Base-by-base conservation (phyloP, 2,888 invertebrate species). In the Stenoptilia bipunctidactyla region DNA sequence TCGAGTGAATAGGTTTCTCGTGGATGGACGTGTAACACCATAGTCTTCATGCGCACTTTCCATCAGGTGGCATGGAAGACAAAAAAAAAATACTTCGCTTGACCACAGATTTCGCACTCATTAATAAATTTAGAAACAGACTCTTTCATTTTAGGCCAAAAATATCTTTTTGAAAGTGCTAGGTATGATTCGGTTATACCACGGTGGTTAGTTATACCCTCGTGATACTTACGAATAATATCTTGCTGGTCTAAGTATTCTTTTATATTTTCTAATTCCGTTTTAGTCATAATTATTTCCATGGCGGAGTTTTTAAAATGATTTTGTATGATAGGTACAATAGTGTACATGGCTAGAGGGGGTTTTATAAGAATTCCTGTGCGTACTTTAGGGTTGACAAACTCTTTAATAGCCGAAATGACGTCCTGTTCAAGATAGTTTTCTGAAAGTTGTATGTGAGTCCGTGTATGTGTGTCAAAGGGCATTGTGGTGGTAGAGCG, bases 81-180 rank as follows among this genome's bases (percentile, higher is more conserved):
- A n/a, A n/a, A n/a, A n/a, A n/a, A n/a, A n/a, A n/a, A n/a, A n/a
- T n/a, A n/a, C 9, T 25, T 49, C 13, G 46, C 41, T 15, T 41
- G 41, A 10, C 43, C 45, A 27, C 51, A 48, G 2, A 48, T 36
- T 25, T 25, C 35, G 12, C 45, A 45, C 6, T 39, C 35, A 15
- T 25, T 42, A 10, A 48, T 45, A 40, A 37, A 45, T 38, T 46
- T 45, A 10, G 44, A 34, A 12, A 47, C 37, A 2, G 40, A 34
- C 1, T 49, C 45, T 37, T 35, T 45, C 44, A 49, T 46, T 27
- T 43, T 46, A 6, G 47, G 44, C 46, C 47, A 47, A 36, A 41
- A 46, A 15, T 45, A 49, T 10, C 15, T 36, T 8, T 13, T 10
- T 2, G 45, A 45, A 15, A 50, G 27, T 1, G 50, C 33, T 20